A percentile compares a stretch with the other conserved stretches of the same genome.
These are phyloP conservation scores for Irena cyanogastra DNA, from an alignment of 2,113 vertebrate species.

Conservation along the genomic window DNA sequence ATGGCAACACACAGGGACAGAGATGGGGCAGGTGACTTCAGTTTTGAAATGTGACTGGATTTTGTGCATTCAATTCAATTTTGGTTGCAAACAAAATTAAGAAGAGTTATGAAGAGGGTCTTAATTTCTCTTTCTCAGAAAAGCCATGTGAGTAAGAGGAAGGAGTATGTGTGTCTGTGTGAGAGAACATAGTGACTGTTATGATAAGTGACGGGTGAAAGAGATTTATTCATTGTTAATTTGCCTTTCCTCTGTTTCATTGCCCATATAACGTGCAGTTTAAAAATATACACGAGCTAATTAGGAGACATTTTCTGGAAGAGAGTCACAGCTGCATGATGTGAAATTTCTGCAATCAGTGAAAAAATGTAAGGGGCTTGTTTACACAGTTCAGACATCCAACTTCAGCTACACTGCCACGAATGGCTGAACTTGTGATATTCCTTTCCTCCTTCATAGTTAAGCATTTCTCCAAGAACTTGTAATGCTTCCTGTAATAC, in stretches of 20 bases:
- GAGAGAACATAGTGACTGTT: background rate
- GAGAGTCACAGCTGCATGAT: background rate
- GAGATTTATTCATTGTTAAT: slow-evolving; percentile 14
- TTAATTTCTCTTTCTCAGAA: background rate
- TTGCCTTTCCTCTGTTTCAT: slow-evolving; percentile 1
- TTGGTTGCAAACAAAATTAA: background rate
- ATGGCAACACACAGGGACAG: background rate
- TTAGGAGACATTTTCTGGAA: slow-evolving; percentile 20
- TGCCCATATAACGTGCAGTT: background rate
- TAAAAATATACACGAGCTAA: background rate
- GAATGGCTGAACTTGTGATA: slow-evolving; percentile 21
- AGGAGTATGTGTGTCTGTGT: background rate
- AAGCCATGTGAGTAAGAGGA: background rate
- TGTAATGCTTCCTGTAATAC: background rate
- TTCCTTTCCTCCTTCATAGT: background rate
- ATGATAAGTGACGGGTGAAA: background rate
- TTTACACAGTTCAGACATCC: slow-evolving; percentile 5
- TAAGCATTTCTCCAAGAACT: background rate
- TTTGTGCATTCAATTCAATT: background rate
- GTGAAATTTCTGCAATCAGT: background rate
- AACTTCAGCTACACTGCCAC: background rate
- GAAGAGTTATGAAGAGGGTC: background rate
- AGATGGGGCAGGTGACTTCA: background rate
- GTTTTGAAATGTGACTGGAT: background rate
- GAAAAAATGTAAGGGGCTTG: background rate